A percentile compares a stretch with the other conserved stretches of the same genome.
phyloP scores from a whole-genome alignment of 2,113 vertebrate genomes.

The Hoplias malabaricus region DNA sequence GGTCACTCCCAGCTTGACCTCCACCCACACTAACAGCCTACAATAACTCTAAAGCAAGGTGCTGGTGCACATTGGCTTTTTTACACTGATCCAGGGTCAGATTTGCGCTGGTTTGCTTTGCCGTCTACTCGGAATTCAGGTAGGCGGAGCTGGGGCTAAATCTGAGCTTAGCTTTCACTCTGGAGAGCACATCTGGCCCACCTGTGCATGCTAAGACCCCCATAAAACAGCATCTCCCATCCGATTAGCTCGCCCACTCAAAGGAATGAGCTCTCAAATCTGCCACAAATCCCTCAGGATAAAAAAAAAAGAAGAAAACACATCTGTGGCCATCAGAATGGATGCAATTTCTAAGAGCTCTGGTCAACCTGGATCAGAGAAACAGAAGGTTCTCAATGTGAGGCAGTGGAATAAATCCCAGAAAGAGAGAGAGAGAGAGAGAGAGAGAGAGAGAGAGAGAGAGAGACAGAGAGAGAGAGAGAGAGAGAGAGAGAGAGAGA shows the following conservation, averaged over 20 bases:
- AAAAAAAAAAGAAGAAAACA: no score
- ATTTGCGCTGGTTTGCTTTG: neutral
- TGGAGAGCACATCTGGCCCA: constrained; percentile 32
- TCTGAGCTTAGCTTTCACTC: neutral
- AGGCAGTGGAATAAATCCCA: no score
- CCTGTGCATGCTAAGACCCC: constrained; percentile 6
- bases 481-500: constrained; percentile 17
- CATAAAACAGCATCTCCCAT: constrained; percentile 17
- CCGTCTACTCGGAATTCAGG: neutral
- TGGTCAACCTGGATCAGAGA: constrained; percentile 28
- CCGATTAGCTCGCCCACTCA: constrained; percentile 39
- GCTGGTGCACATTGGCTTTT: neutral
- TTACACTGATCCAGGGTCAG: neutral
- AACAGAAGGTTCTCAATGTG: neutral
- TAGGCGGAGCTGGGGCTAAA: neutral
- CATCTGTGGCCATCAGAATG: constrained; percentile 12
- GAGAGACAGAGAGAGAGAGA: constrained; percentile 15
- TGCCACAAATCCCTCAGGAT: constrained; percentile 28
- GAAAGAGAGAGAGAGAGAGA: constrained; percentile 10
- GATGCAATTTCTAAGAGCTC: neutral
- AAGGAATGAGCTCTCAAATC: constrained; percentile 51
- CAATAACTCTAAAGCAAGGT: neutral
- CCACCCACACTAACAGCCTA: neutral
- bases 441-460: neutral
- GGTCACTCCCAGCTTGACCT: neutral